A percentile compares a stretch with the other conserved stretches of the same genome.
phyloP scores from a whole-genome alignment of 2,888 invertebrate genomes.

The Cylloceria caligata region DNA sequence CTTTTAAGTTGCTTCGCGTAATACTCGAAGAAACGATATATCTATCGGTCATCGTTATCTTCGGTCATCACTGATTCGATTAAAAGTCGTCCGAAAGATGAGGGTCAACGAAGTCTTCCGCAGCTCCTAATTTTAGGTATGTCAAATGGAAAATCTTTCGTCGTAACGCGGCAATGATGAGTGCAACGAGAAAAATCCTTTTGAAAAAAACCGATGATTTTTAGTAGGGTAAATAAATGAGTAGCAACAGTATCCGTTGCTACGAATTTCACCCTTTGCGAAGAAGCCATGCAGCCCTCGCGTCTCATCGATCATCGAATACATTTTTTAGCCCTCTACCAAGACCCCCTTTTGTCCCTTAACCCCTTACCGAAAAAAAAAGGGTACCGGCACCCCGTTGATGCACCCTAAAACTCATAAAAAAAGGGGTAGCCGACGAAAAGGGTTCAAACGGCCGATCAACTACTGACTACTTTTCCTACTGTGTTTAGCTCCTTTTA shows the following conservation, averaged over 20 bases:
- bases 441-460: constrained; percentile 33
- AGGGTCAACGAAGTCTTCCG: no score
- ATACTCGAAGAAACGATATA: neutral
- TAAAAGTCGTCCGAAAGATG: no score
- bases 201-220: neutral
- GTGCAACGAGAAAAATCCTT: neutral
- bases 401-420: constrained; percentile 46
- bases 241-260: neutral
- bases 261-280: no score
- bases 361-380: constrained; percentile 58
- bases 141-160: neutral
- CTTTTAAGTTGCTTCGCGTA: neutral
- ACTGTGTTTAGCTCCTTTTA: constrained; percentile 7
- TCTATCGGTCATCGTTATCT: neutral
- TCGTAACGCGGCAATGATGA: no score
- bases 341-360: constrained; percentile 46
- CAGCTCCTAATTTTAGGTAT: neutral
- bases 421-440: constrained; percentile 52
- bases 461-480: constrained; percentile 30
- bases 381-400: constrained; percentile 67
- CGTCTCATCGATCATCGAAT: constrained; percentile 2
- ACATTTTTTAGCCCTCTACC: constrained; percentile 11
- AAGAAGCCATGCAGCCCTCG: neutral
- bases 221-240: neutral
- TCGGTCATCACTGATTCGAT: neutral